These are phyloP conservation scores for Hozukius guyotensis DNA, from an alignment of 2,797 vertebrate species.

Conservation along the genomic window DNA sequence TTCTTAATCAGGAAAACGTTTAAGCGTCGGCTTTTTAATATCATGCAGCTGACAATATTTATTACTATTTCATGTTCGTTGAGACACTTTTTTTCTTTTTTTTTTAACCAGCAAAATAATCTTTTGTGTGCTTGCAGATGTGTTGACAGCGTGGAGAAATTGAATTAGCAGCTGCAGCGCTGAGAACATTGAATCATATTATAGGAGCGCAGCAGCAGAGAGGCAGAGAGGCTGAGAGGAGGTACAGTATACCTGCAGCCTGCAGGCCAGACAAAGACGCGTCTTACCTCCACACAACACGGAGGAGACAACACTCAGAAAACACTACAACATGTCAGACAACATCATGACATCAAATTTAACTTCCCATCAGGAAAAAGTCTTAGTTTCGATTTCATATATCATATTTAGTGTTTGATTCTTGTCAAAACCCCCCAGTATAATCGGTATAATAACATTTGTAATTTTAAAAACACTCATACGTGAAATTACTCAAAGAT, in stretches of 20 bases:
- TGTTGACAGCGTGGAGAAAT: slow-evolving; percentile 57
- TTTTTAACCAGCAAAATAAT: slow-evolving; percentile 8
- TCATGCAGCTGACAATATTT: slow-evolving; percentile 18
- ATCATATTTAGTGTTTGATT: background rate
- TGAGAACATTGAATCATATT: slow-evolving; percentile 45
- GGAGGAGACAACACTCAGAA: background rate
- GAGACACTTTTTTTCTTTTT: slow-evolving; percentile 3
- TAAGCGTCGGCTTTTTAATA: slow-evolving; percentile 5
- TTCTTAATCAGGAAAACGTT: slow-evolving; percentile 13
- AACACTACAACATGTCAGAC: background rate
- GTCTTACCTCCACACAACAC: background rate
- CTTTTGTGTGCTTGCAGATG: slow-evolving; percentile 57
- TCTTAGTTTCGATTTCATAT: background rate
- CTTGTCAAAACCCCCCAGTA: background rate
- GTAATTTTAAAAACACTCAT: background rate
- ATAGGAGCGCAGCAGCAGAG: slow-evolving; percentile 28
- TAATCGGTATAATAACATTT: background rate
- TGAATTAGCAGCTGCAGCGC: slow-evolving; percentile 57
- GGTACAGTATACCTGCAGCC: slow-evolving; percentile 7
- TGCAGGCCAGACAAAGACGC: slow-evolving; percentile 27
- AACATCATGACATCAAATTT: background rate
- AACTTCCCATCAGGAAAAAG: background rate
- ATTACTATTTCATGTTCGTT: slow-evolving; percentile 19
- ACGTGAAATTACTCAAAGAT: background rate
- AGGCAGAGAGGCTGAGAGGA: slow-evolving; percentile 15